Conservation (phyloP, 1,140 invertebrate species). For the Scaptodrosophila lebanonensis region DNA sequence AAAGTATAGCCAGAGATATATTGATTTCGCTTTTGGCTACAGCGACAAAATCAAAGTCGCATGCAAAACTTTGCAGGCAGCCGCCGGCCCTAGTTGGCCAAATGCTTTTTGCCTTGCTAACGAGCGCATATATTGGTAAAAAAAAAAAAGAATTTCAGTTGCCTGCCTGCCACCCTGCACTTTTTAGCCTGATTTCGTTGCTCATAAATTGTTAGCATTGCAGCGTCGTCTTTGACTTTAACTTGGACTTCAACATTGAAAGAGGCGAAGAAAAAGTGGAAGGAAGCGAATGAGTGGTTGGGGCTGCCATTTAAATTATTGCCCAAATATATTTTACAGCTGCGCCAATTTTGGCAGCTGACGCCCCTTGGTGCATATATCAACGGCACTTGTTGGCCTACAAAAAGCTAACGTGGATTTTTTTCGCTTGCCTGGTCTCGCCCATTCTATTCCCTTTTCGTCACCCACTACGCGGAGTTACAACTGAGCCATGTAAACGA, state of each 20-base stretch:
- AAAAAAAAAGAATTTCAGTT: too few species aligned
- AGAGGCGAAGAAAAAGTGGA: conserved; percentile 10
- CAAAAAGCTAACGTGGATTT: neutral
- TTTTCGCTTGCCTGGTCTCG: conserved; percentile 22
- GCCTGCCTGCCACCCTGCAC: neutral
- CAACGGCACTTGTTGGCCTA: conserved; percentile 56
- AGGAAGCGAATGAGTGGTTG: too few species aligned
- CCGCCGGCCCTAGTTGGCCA: conserved; percentile 31
- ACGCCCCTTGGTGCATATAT: conserved; percentile 41
- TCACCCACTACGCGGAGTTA: too few species aligned
- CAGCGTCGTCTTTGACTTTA: too few species aligned
- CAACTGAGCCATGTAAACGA: too few species aligned
- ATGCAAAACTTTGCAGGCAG: conserved; percentile 58
- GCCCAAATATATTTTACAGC: conserved; percentile 35
- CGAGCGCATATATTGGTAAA: too few species aligned
- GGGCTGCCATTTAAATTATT: conserved; percentile 37
- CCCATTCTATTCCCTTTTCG: neutral
- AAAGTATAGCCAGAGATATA: conserved; percentile 47
- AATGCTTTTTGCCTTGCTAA: conserved; percentile 8
- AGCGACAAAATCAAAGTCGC: conserved; percentile 54
- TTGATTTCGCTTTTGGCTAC: conserved; percentile 55
- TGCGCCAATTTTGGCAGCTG: conserved; percentile 38
- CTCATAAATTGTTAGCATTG: neutral
- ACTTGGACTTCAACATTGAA: conserved; percentile 22
- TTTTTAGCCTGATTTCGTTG: conserved; percentile 3